Evolutionary conservation across 2,888 invertebrate genomes (phyloP), one percentile per base, ranked within the genome.

Genomic region (Clepsis dumicolana): DNA sequence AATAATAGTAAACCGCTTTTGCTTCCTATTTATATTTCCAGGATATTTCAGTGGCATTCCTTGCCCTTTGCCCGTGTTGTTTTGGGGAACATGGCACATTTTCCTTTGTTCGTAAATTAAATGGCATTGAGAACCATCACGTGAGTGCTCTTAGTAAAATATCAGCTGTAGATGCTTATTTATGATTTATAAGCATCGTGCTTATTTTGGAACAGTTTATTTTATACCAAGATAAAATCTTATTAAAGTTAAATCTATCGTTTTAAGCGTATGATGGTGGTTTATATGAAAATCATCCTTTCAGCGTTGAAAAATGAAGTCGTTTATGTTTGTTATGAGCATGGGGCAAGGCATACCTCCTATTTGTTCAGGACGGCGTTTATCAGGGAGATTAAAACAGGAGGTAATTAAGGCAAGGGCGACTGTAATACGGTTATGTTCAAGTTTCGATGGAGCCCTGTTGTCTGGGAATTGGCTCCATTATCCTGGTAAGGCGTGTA

Each of bases 331-430:
- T 71, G 67, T 75, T 70, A 72, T 72, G 74, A 71, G 62, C 16
- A 72, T n/a, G 74, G 75, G 74, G 75, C 75, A 65, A 64, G 73
- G 70, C 44, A 18, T 73, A 71, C 71, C 68, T 52, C 56, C 65
- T 79, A 78, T 83, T 85, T 83, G 80, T 78, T 80, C 80, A 82
- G 83, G 82, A 78, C 74, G 72, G 71, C 77, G 75, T 73, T 77
- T 76, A 54, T 77, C 75, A 73, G 65, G 72, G 75, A 79, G 83
- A 84, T 85, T 84, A 82, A 78, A 73, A 68, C 54, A 65, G 68
- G 65, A 56, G 63, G 73, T 72, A 73, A 75, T 77, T 73, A 74
- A 72, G 66, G 48, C 48, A 64, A 59, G 50, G 70, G 16, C 25
- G 29, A 12, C 44, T 60, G 41, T 63, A 57, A 48, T 56, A 61